Base-by-base conservation (phyloP, 2,888 invertebrate genomes). In the Tiliacea aurago region DNA sequence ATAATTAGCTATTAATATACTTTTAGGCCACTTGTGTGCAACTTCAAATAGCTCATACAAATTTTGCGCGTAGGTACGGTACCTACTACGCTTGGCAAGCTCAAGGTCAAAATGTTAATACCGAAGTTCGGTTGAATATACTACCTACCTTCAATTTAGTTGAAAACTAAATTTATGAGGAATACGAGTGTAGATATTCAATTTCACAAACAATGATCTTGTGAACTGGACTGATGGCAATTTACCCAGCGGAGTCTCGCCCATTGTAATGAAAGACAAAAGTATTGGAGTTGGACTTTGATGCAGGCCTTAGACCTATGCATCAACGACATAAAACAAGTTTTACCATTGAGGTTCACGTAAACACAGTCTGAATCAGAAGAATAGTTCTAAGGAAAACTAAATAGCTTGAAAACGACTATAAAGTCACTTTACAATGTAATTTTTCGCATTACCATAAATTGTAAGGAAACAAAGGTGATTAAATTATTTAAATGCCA, bases 261-360 rank as follows among this genome's bases (percentile, higher is more conserved):
- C 18, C 33, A 23, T 43, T 55, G 33, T 37, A 45, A 76, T 20
- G 15, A 18, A 56, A 76, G n/a, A 43, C 18, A 53, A 9, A 43
- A 49, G 18, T 56, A 23, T 43, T 23, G n/a, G 20, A 23, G 4
- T 68, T 78, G 33, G 20, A 61, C 49, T 62, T 71, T 62, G 37
- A 77, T 58, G 3, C 15, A 58, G 20, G 5, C 9, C 13, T 68
- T 56, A 33, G 43, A 18, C 18, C 13, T 76, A 2, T 11, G 6
- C 7, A 58, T 33, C 5, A 45, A 59, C 13, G 6, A 18, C n/a
- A 23, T n/a, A 59, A 53, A 53, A 28, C 49, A 11, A 20, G 23
- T 56, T 56, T 15, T 41, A 64, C 13, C 33, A 75, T 43, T 56
- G 10, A 37, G 4, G 15, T 41, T 66, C 18, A 15, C n/a, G 20